These are phyloP conservation scores for Ciconia stormi DNA, from an alignment of 2,113 vertebrate genomes.

Conservation along the genomic window DNA sequence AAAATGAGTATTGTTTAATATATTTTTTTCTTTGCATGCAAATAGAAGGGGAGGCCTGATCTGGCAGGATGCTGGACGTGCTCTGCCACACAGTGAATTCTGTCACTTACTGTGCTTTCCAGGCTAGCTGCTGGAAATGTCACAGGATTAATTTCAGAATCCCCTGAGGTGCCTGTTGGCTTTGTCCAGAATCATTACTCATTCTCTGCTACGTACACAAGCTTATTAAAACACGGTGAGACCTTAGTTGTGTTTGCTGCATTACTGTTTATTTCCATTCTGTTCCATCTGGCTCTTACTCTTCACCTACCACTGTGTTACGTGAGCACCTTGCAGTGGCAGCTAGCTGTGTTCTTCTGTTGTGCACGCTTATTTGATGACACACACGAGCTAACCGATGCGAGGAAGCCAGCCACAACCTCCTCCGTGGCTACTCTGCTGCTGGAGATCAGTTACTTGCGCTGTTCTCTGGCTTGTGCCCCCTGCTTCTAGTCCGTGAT, in stretches of 20 bases:
- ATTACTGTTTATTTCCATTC: background rate
- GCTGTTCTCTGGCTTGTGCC: background rate
- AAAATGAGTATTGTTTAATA: background rate
- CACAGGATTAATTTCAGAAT: slow-evolving; percentile 21
- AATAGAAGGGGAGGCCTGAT: background rate
- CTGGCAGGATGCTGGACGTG: background rate
- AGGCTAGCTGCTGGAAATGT: slow-evolving; percentile 26
- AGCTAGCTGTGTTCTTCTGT: background rate
- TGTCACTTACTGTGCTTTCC: background rate
- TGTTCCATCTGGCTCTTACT: background rate
- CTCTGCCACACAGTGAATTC: background rate
- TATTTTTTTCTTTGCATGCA: background rate
- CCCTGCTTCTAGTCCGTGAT: background rate
- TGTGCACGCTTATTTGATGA: background rate
- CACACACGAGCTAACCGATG: background rate
- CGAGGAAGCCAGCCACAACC: background rate
- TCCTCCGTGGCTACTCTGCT: background rate
- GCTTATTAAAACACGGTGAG: background rate
- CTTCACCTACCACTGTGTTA: background rate
- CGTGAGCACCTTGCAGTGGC: background rate
- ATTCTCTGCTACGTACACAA: background rate
- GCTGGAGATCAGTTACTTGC: background rate
- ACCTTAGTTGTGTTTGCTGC: background rate
- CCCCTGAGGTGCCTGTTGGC: background rate
- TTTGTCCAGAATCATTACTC: slow-evolving; percentile 26